Evolutionary conservation across 2,113 vertebrate genomes (phyloP), one percentile per base, ranked within the genome.

Genomic region (Rhinoderma darwinii): DNA sequence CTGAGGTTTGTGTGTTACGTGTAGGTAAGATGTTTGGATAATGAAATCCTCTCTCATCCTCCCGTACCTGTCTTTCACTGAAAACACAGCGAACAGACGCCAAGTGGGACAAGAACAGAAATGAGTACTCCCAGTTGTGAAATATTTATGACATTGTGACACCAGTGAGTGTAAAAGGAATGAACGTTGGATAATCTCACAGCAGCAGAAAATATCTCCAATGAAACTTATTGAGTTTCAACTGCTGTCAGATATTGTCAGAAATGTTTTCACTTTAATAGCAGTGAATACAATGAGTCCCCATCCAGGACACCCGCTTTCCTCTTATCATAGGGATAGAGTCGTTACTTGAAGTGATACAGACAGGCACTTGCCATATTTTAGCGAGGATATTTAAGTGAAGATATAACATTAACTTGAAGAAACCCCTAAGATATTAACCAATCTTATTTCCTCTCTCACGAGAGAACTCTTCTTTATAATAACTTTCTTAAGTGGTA

Each of bases 61-160:
- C 18, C 11, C 93, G 91, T 97, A 99, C 97, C 97, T 99, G 97
- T 97, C 96, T 96, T 93, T 91, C 95, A 93, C 94, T 94, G 96
- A 97, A 96, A 96, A 95, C 95, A 92, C 95, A 96, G 95, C 93
- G 95, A 97, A 94, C 96, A 97, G 97, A 97, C 95, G 96, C 95
- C 95, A 95, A 93, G 95, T 94, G 90, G 94, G 95, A 96, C 93
- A 94, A 94, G 94, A 94, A 94, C 94, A 94, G 94, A 95, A 94
- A 95, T 94, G 94, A 96, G 96, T 96, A 95, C 96, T 97, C 96
- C 95, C 96, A 95, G 94, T 95, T 95, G 95, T 98, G 95, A 99
- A 99, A 99, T 97, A 99, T 99, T 99, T 98, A 98, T 98, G 96
- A 96, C 96, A 95, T 94, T 96, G 95, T 94, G 95, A 98, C 93